Base-by-base conservation (phyloP, 2,797 vertebrate genomes). In the Amphiprion clarkii region DNA sequence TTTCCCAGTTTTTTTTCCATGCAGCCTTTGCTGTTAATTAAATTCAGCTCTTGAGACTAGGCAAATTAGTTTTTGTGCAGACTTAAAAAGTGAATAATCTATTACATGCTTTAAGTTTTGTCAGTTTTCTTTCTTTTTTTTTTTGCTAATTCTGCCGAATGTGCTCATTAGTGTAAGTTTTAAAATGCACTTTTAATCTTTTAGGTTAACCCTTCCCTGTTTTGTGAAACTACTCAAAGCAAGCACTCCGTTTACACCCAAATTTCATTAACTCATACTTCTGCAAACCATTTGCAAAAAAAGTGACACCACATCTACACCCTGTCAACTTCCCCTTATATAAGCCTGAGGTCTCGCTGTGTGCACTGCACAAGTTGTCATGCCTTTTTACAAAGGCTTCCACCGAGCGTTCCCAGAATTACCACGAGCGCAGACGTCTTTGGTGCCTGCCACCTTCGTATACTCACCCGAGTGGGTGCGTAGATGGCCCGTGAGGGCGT, bases 401-500 rank as follows among this genome's bases (percentile, higher is more conserved):
- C 46, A 80, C 44, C n/a, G 21, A 19, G 44, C 10, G 2, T 64
- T 46, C 61, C 72, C 31, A 33, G 16, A 61, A 53, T 25, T 25
- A 63, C 31, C 48, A 27, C 1, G 31, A 36, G 65, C 21, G 69
- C 66, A 53, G 52, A 54, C 21, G 27, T 61, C 67, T 56, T 62
- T 6, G 5, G 58, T 9, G 27, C 2, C 27, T 11, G 44, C 44
- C 60, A 49, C 12, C 25, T 52, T 46, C 10, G 69, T 19, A 3
- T 36, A 67, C 95, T 95, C 94, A 99, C 98, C 98, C 0, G 98
- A 99, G 89, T 99, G 98, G 21, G 98, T 99, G 89, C 98, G 96
- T 86, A 99, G 91, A 90, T 99, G 98, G 61, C 98, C 98, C 0
- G 97, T 97, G 74, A 99, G 98, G 59, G 98, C 98, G n/a, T 99